Base-by-base conservation (phyloP, 1,140 invertebrate genomes). In the Trachymyrmex cornetzi region DNA sequence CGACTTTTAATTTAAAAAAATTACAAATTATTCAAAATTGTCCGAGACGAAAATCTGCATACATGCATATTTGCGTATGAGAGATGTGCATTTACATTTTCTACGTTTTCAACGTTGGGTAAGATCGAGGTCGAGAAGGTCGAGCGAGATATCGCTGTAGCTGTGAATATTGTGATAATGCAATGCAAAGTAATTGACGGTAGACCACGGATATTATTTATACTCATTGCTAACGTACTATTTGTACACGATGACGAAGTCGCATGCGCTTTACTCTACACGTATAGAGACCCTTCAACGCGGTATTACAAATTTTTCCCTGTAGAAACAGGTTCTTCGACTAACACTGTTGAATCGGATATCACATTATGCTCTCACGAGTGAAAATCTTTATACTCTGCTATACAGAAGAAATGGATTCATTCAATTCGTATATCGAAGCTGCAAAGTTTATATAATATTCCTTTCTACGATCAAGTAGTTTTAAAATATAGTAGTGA, bases 101-200 rank as follows among this genome's bases (percentile, higher is more conserved):
- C 30, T 14, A 6, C 7, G 30, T 71, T 82, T 74, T 74, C 30
- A 72, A 27, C 69, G 38, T 48, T 44, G 69, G 19, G 34, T n/a
- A 34, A 74, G 80, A 84, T 84, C 69, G 80, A 74, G 80, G 80
- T 82, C 80, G 69, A 27, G n/a, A 75, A 44, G 80, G 80, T 84
- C 80, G 69, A 34, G 69, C 80, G 57, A 74, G 80, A 75, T 30
- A 82, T 74, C 19, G 19, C 3, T n/a, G 55, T 74, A 14, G 27
- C 22, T 34, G 53, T 50, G 69, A 75, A 75, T 74, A 61, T 75
- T 75, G 72, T 63, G 44, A 14, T 50, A 38, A 59, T 61, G 69
- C 38, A 55, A 82, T 74, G 55, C 57, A 19, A 84, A 75, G 59
- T 84, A 84, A 84, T 84, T 75, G 80, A 7, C 57, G 69, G 38